Evolutionary conservation across 2,113 vertebrate species (phyloP), one percentile per base, ranked within the genome.

Genomic region (Ictalurus furcatus): DNA sequence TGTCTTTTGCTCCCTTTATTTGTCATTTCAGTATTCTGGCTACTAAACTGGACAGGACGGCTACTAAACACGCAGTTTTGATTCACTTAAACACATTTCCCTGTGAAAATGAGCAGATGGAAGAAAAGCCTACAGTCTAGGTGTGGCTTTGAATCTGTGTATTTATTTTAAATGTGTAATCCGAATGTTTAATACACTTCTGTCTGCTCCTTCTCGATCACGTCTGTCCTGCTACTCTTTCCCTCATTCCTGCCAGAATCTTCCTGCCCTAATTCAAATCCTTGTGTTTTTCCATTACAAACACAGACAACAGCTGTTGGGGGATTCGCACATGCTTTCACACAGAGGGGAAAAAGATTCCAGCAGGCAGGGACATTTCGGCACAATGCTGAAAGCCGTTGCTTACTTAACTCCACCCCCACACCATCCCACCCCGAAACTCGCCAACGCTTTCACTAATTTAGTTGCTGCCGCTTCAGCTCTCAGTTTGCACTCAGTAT

Each of bases 21-120:
- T 25, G 9, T 61, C 21, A 40, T 82, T 44, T 78, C 9, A 54
- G 17, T 54, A n/a, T 54, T 17, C 48, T 54, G 34, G 8, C 56
- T 83, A 4, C 19, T 37, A 40, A 61, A 13, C 30, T 37, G 80
- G n/a, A 23, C 30, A 56, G 14, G 28, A 48, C 44, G 7, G 44
- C 44, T 48, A 48, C 44, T 7, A 48, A 54, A 52, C 3, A 30
- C 76, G 17, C 56, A 19, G 16, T 8, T 58, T 59, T 82, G 4
- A 34, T 21, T 59, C 30, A 23, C 16, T n/a, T 17, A 56, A 81
- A 81, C 79, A 21, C 17, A 34, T 81, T 81, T 58, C n/a, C n/a
- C 19, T 83, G 58, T 44, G 37, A 84, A 84, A 84, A 84, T 25
- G 81, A 84, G 23, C 58, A 84, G 81, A 84, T 83, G 30, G 56